Evolutionary conservation across 2,797 vertebrate species (phyloP).

Genomic region (Artibeus lituratus): DNA sequence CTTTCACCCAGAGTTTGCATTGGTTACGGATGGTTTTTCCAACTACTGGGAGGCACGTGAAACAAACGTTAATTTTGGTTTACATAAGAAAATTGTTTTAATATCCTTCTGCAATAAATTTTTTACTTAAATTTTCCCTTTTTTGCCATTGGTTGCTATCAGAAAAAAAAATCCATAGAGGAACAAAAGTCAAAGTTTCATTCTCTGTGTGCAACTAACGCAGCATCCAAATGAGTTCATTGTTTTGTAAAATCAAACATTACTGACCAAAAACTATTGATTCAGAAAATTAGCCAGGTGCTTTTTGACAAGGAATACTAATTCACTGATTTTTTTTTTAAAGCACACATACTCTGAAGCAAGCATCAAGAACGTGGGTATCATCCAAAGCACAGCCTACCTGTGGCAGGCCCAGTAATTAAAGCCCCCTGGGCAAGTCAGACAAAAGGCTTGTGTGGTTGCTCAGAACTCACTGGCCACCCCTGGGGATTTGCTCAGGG

Average conservation of each 20-base stretch:
- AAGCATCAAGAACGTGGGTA: not conserved
- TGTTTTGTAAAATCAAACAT: conserved; percentile 6
- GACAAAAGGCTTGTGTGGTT: not conserved
- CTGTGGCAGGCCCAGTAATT: not conserved
- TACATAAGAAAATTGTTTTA: conserved; percentile 34
- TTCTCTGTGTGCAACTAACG: not conserved
- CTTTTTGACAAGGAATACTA: not conserved
- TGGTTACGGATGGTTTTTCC: conserved; percentile 39
- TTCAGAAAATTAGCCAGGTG: conserved; percentile 5
- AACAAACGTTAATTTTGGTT: conserved; percentile 44
- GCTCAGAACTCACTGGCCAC: not conserved
- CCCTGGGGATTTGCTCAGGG: not conserved
- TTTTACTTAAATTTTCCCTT: conserved; percentile 63
- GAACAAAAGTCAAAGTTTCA: not conserved
- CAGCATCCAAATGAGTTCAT: not conserved
- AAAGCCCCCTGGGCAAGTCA: not conserved
- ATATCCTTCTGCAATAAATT: conserved; percentile 67
- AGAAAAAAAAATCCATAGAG: not conserved
- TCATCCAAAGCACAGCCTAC: not conserved
- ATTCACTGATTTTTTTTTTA: not conserved
- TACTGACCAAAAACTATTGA: not conserved
- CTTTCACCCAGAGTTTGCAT: conserved; percentile 38
- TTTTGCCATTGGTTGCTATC: conserved; percentile 23
- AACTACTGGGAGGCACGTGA: not conserved
- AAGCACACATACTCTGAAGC: not conserved